Evolutionary conservation across 2,797 vertebrate species (phyloP).

Genomic region (Lycodopsis pacificus): DNA sequence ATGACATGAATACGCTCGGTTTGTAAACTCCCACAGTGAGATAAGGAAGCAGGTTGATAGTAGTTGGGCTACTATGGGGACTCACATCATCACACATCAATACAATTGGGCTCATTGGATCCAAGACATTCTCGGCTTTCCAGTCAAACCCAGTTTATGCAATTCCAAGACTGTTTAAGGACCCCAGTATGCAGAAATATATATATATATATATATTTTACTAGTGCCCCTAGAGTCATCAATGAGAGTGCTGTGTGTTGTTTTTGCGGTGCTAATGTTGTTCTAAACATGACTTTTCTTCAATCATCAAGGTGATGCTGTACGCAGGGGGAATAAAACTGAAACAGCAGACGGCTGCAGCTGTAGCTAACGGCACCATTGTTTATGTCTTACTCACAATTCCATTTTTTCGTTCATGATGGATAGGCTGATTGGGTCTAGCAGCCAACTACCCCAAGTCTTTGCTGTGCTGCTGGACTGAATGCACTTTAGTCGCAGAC

Average conservation of each 20-base stretch:
- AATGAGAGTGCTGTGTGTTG: not conserved
- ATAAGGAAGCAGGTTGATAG: not conserved
- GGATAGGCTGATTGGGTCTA: not conserved
- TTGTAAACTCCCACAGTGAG: conserved; percentile 4
- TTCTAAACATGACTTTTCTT: not conserved
- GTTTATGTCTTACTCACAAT: not conserved
- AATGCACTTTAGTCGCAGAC: not conserved
- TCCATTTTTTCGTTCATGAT: not conserved
- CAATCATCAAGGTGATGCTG: not conserved
- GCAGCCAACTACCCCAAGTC: not conserved
- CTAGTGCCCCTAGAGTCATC: not conserved
- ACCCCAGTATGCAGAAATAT: not conserved
- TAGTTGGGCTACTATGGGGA: not conserved
- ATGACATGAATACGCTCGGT: conserved; percentile 17
- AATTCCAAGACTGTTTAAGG: not conserved
- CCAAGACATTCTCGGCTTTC: not conserved
- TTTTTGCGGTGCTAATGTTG: not conserved
- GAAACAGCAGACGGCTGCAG: not conserved
- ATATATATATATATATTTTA: not conserved
- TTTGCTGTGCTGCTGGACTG: conserved; percentile 7
- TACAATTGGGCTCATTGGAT: not conserved
- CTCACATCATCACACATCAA: not conserved
- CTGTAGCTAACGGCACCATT: not conserved
- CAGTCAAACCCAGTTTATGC: not conserved
- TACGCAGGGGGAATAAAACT: not conserved